A percentile compares a stretch with the other conserved stretches of the same genome.
phyloP scores from a whole-genome alignment of 2,888 invertebrate species.

The Acronicta psi region DNA sequence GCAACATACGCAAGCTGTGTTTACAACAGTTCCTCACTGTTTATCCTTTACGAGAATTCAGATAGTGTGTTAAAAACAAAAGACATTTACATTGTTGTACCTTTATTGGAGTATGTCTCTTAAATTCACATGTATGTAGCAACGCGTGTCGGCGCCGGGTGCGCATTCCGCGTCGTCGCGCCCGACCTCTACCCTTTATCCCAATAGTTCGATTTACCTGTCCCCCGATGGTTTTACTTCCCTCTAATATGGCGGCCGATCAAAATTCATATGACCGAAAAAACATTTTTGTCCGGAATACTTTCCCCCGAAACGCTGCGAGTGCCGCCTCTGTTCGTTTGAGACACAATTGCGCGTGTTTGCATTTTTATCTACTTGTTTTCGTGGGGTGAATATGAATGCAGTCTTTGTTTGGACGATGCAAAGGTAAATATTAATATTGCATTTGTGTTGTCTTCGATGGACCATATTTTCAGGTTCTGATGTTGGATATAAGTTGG shows the following conservation, averaged over 20 bases:
- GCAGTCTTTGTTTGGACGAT: conserved; percentile 80
- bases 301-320: conserved; percentile 67
- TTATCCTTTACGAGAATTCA: no score
- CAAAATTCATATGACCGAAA: conserved; percentile 86
- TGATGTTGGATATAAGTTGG: conserved; percentile 51
- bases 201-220: conserved; percentile 80
- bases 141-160: conserved; percentile 64
- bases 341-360: conserved; percentile 86
- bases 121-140: conserved; percentile 65
- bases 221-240: conserved; percentile 77
- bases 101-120: conserved; percentile 56
- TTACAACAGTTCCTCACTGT: no score
- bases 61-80: conserved; percentile 10
- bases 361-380: conserved; percentile 88
- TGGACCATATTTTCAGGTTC: conserved; percentile 65
- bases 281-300: conserved; percentile 84
- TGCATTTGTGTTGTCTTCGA: conserved; percentile 72
- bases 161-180: conserved; percentile 57
- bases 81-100: conserved; percentile 39
- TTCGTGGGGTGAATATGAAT: conserved; percentile 87
- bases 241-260: conserved; percentile 82
- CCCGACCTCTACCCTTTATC: conserved; percentile 67
- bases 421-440: conserved; percentile 83
- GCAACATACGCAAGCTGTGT: no score
- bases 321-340: conserved; percentile 75